Evolutionary conservation across 2,888 invertebrate genomes (phyloP).

Genomic region (Atethmia centrago): DNA sequence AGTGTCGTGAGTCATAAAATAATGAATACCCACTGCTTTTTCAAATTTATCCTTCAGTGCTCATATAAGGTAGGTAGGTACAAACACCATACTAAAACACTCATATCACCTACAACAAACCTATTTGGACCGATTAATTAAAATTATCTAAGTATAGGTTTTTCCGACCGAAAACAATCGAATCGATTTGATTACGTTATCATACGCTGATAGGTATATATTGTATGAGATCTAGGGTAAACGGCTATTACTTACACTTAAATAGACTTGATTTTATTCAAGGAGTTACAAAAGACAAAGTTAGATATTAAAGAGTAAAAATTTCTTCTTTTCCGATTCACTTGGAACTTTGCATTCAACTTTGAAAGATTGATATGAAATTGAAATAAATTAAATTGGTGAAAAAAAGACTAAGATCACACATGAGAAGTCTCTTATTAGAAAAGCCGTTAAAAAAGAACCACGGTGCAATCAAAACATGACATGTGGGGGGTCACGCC

Average conservation of each 20-base stretch:
- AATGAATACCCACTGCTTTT: neutral
- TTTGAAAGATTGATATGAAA: neutral
- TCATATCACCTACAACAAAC: slow-evolving; percentile 27
- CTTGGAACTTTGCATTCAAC: neutral
- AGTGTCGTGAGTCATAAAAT: neutral
- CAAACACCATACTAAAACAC: neutral
- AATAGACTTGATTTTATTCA: slow-evolving; percentile 29
- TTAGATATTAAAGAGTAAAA: neutral
- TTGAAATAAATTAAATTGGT: neutral
- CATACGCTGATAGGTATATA: slow-evolving; percentile 56
- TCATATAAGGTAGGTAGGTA: neutral
- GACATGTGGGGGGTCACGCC: slow-evolving; percentile 77
- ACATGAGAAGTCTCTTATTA: neutral
- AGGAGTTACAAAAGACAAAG: neutral
- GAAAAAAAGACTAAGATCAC: neutral
- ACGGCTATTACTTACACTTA: slow-evolving; percentile 29
- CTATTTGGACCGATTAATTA: slow-evolving; percentile 48
- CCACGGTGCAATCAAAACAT: slow-evolving; percentile 74
- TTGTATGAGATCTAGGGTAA: slow-evolving; percentile 51
- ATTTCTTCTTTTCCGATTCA: neutral
- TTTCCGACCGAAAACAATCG: slow-evolving; percentile 53
- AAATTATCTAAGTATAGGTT: slow-evolving; percentile 50
- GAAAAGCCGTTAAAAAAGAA: slow-evolving; percentile 67
- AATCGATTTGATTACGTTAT: slow-evolving; percentile 58
- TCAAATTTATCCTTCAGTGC: neutral